Percentiles rank a stretch among this genome's conserved stretches.
These are phyloP conservation scores for Drosophila nigritarsus DNA, from an alignment of 2,888 invertebrate genomes.

Conservation along the genomic window DNA sequence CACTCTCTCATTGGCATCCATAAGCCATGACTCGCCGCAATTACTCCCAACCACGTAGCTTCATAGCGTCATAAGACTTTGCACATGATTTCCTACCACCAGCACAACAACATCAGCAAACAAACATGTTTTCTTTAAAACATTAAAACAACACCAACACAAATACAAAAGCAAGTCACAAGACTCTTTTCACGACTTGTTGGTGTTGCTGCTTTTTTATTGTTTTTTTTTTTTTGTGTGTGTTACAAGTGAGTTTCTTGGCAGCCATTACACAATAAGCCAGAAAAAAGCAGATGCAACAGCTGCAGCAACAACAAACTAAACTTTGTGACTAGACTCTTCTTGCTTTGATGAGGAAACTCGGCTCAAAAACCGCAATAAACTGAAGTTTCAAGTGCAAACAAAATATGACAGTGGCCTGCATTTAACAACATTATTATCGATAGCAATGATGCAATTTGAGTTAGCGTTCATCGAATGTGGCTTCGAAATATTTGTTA, in stretches of 20 bases:
- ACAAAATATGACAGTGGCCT: slow-evolving; percentile 62
- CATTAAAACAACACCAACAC: slow-evolving; percentile 44
- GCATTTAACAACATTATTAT: slow-evolving; percentile 40
- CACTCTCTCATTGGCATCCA: slow-evolving; percentile 59
- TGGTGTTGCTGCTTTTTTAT: slow-evolving; percentile 29
- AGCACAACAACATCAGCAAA: slow-evolving; percentile 29
- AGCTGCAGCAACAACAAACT: slow-evolving; percentile 9
- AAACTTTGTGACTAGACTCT: slow-evolving; percentile 11
- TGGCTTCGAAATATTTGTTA: slow-evolving; percentile 73
- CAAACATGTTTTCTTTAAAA: slow-evolving; percentile 48
- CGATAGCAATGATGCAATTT: slow-evolving; percentile 53
- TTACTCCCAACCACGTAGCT: slow-evolving; percentile 73
- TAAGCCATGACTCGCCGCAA: slow-evolving; percentile 69
- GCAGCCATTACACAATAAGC: slow-evolving; percentile 62
- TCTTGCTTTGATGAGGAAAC: slow-evolving; percentile 36
- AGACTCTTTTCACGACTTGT: slow-evolving; percentile 53
- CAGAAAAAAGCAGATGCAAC: slow-evolving; percentile 47
- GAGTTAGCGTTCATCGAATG: slow-evolving; percentile 52
- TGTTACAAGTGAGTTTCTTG: too few species aligned
- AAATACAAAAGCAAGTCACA: slow-evolving; percentile 51
- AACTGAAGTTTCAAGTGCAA: slow-evolving; percentile 70
- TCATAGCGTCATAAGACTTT: slow-evolving; percentile 75
- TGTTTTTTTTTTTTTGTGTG: slow-evolving; percentile 22
- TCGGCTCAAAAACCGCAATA: slow-evolving; percentile 31
- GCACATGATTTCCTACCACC: slow-evolving; percentile 82